Base-by-base conservation (phyloP, 2,797 vertebrate species). In the Enteromius treurensis region DNA sequence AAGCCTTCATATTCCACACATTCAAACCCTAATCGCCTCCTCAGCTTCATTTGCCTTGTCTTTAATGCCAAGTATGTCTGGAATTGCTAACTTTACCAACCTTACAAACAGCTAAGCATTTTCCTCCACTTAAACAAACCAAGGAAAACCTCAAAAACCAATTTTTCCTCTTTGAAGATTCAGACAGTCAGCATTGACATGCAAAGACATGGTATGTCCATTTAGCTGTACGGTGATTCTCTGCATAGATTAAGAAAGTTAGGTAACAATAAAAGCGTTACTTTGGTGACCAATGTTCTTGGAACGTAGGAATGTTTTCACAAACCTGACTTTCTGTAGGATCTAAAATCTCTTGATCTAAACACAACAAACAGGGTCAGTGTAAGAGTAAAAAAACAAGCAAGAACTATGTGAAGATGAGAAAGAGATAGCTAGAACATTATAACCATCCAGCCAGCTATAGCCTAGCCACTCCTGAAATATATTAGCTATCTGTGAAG, bases 301-400 rank as follows among this genome's bases (percentile, higher is more conserved):
- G 79, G 86, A 92, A 90, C 89, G 88, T 87, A 90, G 82, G 79
- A 68, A 83, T 79, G 80, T 90, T 91, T 89, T 91, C 88, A 69
- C 55, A 5, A 67, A 45, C n/a, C 55, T 15, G 17, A 40, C 4
- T 47, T 78, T 62, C 37, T 42, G 13, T 37, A 80, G 70, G 77
- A 68, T 58, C 83, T 68, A 74, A 67, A 75, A 87, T 87, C 80
- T 79, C 71, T 87, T 70, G 34, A 88, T 88, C 84, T 77, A 88
- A 89, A 90, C 89, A 87, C 60, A 86, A 81, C 75, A 81, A 88
- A 85, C 70, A 87, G 84, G 86, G 81, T 90, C 88, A 88, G 53
- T 80, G 65, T 40, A 47, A 77, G 37, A 58, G 68, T 40, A 80
- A 84, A 81, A 45, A 82, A 53, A 26, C 45, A 55, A 40, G 62